These are phyloP conservation scores for Loxodonta africana DNA, from an alignment of 2,113 vertebrate species.

Conservation along the genomic window DNA sequence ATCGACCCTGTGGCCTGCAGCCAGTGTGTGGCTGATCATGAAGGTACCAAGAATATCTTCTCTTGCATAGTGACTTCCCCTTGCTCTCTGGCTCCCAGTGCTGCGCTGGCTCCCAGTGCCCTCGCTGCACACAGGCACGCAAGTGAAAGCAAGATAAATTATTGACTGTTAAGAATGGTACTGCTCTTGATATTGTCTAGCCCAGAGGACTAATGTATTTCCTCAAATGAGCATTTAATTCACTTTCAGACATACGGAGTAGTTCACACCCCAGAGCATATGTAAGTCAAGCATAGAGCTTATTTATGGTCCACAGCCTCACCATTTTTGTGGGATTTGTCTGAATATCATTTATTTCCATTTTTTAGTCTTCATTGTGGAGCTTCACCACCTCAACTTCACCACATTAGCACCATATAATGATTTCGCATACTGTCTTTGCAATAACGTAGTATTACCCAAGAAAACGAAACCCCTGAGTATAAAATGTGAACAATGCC, in stretches of 20 bases:
- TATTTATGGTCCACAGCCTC: neutral
- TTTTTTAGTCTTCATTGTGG: constrained; percentile 56
- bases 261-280: neutral
- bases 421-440: neutral
- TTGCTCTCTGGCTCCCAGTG: neutral
- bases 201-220: neutral
- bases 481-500: neutral
- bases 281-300: constrained; percentile 42
- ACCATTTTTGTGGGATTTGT: neutral
- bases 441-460: neutral
- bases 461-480: neutral
- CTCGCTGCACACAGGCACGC: neutral
- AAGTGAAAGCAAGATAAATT: neutral
- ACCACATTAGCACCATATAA: neutral
- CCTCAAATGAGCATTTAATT: neutral
- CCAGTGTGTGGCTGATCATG: constrained; percentile 78
- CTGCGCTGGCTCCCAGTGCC: neutral
- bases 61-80: neutral
- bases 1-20: constrained; percentile 55
- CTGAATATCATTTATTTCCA: constrained; percentile 69
- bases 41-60: constrained; percentile 72
- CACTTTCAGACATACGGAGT: neutral
- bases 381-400: constrained; percentile 49
- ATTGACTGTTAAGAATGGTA: neutral
- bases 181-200: neutral